Base-by-base conservation (phyloP, 2,888 invertebrate species). In the Polyploca ridens region DNA sequence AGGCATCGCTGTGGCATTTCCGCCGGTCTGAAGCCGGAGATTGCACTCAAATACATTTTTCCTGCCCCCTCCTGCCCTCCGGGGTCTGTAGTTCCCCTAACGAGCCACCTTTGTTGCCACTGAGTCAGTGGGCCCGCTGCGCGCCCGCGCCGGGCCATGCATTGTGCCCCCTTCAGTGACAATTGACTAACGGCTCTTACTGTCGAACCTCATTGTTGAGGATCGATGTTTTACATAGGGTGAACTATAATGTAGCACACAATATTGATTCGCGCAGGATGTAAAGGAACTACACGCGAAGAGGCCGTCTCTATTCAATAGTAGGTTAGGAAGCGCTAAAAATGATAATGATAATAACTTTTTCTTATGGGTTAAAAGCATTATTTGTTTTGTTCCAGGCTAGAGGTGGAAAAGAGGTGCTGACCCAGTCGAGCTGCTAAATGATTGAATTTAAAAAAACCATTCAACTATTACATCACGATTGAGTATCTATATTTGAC, bases 41-140 rank as follows among this genome's bases (percentile, higher is more conserved):
- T 86, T 86, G 86, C 83, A 81, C 83, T 82, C 83, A 75, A 81
- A 83, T 82, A 85, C 83, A 83, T 83, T 85, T 84, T 83, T 81
- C 78, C 78, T 73, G 62, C 54, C 64, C 60, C 62, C 64, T 41
- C 62, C 63, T 41, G 49, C 64, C 33, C 19, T 41, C 14, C 62
- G 16, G 54, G 58, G 60, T 2, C 62, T 58, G 49, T 44, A 54
- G 33, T 66, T 66, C 66, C 59, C 66, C 76, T 81, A 81, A 81
- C 79, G 81, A 81, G 74, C 70, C 57, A 71, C 78, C 71, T 79
- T 81, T 81, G 81, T 81, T 72, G 71, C 69, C 58, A 66, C 60
- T 64, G 69, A 59, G 66, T 62, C 62, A 44, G 44, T 49, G 62
- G 49, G 33, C 64, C 46, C 68, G 59, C 65, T 69, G 71, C 63